Base-by-base conservation (phyloP, 2,888 invertebrate species). In the Eupeodes luniger region DNA sequence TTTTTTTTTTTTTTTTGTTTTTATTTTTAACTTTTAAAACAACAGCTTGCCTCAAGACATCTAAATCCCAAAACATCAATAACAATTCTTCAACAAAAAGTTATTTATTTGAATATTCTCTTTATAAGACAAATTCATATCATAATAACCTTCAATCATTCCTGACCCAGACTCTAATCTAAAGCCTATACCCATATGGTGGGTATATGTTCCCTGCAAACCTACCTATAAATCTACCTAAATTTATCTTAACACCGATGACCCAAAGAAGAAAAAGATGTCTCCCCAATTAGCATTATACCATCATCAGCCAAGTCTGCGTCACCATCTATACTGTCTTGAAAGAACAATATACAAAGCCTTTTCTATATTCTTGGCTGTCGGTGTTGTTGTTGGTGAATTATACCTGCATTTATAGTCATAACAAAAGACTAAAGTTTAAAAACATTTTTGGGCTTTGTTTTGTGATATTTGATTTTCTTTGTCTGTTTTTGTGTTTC, bases 71-170 rank as follows among this genome's bases (percentile, higher is more conserved):
- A 69, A 34, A 7, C 51, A 69, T 53, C 44, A 72, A 72, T 59
- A 44, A 57, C 14, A 55, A 70, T 72, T n/a, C 4, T 6, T 55
- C 66, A 40, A 72, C 47, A 59, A 34, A 64, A 82, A 70, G 77
- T 70, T 82, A 49, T 77, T 70, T 51, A 27, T 70, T 70, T 51
- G 27, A 10, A 78, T 83, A 72, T 66, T 62, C 47, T 62, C 12
- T 47, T 47, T 47, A 11, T 47, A 11, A 11, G 4, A 47, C 10
- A 27, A 27, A 27, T 1, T 27, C 3, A 27, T 11, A 66, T 49
- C 62, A 83, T 64, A 66, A 62, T 62, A 66, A 79, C 67, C 67
- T 66, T 57, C 70, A 78, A 78, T 83, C 82, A 81, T 62, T 64
- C 47, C 64, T 72, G 69, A 59, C 59, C 55, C 47, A 81, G 49